These are phyloP conservation scores for Philhelius pedissequus DNA, from an alignment of 2,888 invertebrate species.

Conservation along the genomic window DNA sequence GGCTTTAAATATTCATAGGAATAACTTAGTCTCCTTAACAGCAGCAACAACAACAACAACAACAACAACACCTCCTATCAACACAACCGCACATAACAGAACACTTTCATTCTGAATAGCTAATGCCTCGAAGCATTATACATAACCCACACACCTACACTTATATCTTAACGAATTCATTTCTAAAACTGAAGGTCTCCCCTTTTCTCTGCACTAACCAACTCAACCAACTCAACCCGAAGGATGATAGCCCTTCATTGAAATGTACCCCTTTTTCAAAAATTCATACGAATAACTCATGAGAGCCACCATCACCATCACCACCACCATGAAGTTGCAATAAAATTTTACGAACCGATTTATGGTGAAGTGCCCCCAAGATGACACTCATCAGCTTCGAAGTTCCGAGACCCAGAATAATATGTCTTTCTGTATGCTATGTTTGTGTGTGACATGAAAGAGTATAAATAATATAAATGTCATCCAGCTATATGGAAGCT, in stretches of 20 bases:
- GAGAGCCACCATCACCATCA: slow-evolving; percentile 13
- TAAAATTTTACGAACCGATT: slow-evolving; percentile 57
- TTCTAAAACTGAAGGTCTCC: neutral
- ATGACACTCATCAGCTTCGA: slow-evolving; percentile 13
- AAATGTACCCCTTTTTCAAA: slow-evolving; percentile 34
- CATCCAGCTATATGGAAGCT: slow-evolving; percentile 2
- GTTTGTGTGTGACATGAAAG: neutral
- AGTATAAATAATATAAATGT: slow-evolving; percentile 28
- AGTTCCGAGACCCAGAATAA: neutral
- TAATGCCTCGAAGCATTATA: neutral
- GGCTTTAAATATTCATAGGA: neutral
- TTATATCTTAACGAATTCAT: neutral
- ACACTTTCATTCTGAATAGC: neutral
- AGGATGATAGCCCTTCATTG: slow-evolving; percentile 15
- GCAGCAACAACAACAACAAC: neutral
- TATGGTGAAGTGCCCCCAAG: slow-evolving; percentile 24
- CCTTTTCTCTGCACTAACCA: neutral
- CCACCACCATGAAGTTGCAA: slow-evolving; percentile 49
- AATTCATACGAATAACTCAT: slow-evolving; percentile 39
- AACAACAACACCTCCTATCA: neutral
- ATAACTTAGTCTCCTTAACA: neutral
- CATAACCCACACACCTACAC: neutral
- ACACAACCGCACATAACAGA: neutral
- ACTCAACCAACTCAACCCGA: neutral
- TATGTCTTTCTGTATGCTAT: too few species aligned